Base-by-base conservation (phyloP, 2,113 vertebrate species). In the Siniperca knerii region DNA sequence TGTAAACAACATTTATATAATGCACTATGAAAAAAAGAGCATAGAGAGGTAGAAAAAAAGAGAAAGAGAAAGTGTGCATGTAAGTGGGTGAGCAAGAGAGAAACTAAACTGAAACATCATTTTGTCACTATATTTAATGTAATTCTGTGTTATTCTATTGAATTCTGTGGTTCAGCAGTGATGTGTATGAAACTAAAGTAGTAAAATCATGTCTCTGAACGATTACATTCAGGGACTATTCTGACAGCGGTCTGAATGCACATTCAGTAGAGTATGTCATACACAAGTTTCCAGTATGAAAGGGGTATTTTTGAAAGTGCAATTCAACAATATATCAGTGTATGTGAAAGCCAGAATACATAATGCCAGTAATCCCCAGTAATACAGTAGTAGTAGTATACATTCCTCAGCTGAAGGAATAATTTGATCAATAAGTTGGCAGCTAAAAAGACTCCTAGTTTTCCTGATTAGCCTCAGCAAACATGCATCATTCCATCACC, bases 51-150 rank as follows among this genome's bases (percentile, higher is more conserved):
- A 15, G 8, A 20, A 8, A 35, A 46, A 16, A 48, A 50, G 20
- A 60, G 15, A 48, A 52, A 66, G 7, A 50, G 11, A 73, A 54
- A 54, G 46, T 1, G 4, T 21, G 9, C 6, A 44, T 35, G 3
- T 13, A 35, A 20, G 29, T 40, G 29, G 7, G 6, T 25, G 29
- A 75, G 23, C 42, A 4, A 66, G 3, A 61, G 42, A 54, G 6
- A 74, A 68, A 74, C 40, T 57, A 66, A 81, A 77, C 33, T 11
- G 61, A 76, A 75, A 70, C 55, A 23, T 10, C 8, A 61, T 8
- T n/a, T 9, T 37, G 12, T 50, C 9, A 21, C 15, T 54, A 44
- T 23, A 29, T 42, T 57, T n/a, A 52, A 29, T 13, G 9, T 35
- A 8, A n/a, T n/a, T 81, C n/a, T 25, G 55, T 64, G 15, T 44